A percentile compares a stretch with the other conserved stretches of the same genome.
Evolutionary conservation across 2,797 vertebrate genomes (phyloP).

Genomic region (Xiphophorus birchmanni): DNA sequence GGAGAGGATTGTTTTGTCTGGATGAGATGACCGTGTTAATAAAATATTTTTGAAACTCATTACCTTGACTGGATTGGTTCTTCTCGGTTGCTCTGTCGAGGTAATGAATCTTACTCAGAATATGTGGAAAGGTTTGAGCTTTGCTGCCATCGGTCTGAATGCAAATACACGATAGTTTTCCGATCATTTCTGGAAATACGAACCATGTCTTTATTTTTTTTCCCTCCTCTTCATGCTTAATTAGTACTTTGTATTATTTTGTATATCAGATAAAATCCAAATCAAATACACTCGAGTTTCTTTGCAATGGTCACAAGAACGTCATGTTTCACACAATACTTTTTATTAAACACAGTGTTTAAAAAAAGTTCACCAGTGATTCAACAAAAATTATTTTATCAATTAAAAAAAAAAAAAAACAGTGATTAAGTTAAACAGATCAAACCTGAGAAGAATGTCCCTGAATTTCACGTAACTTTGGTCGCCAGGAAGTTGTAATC

Average conservation of each 20-base stretch:
- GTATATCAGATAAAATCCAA: background rate
- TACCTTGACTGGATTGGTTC: background rate
- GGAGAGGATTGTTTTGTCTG: constrained; percentile 54
- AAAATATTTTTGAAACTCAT: constrained; percentile 77
- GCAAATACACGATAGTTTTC: background rate
- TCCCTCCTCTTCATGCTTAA: background rate
- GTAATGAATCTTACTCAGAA: background rate
- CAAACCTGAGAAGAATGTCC: background rate
- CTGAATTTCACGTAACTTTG: background rate
- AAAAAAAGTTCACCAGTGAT: background rate
- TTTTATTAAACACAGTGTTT: background rate
- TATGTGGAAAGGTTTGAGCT: background rate
- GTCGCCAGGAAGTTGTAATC: background rate
- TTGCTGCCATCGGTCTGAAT: background rate
- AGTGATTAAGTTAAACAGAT: no score
- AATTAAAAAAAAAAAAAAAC: background rate
- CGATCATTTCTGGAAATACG: background rate
- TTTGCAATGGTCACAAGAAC: background rate
- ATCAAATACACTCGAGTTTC: background rate
- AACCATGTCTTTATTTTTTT: background rate
- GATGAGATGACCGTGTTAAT: constrained; percentile 63
- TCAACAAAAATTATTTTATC: background rate
- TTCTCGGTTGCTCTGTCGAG: background rate
- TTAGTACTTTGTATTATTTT: background rate
- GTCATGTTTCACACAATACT: background rate